A percentile compares a stretch with the other conserved stretches of the same genome.
Conservation (phyloP, 2,888 invertebrate species). For the Acanthoscelides obtectus region DNA sequence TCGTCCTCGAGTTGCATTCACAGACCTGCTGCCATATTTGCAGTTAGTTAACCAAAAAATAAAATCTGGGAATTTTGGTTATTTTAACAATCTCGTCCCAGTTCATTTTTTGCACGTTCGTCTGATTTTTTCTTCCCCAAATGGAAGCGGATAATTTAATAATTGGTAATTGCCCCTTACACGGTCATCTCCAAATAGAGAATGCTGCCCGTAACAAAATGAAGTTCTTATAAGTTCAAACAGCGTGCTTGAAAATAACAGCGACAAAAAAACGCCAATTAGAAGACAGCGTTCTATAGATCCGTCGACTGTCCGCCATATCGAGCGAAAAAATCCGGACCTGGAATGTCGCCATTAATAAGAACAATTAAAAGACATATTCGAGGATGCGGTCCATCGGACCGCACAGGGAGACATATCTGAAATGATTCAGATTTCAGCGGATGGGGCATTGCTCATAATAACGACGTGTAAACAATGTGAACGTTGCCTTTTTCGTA, state of each 20-base stretch:
- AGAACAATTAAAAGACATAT: conserved; percentile 38
- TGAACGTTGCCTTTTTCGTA: conserved; percentile 45
- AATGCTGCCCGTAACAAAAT: conserved; percentile 28
- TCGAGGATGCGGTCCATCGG: conserved; percentile 38
- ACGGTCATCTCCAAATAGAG: conserved; percentile 25
- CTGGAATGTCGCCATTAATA: conserved; percentile 38
- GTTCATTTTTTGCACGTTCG: conserved; percentile 11
- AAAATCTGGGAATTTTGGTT: too few species aligned
- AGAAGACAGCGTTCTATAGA: conserved; percentile 19
- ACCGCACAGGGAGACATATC: conserved; percentile 45
- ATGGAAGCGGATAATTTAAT: conserved; percentile 22
- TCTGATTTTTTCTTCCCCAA: conserved; percentile 12
- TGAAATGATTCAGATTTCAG: conserved; percentile 49
- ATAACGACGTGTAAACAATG: conserved; percentile 44
- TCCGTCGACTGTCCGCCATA: conserved; percentile 28
- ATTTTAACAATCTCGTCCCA: not conserved
- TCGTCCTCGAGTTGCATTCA: too few species aligned
- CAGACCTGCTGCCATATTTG: too few species aligned
- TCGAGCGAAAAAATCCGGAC: conserved; percentile 35
- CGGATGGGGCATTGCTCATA: conserved; percentile 43
- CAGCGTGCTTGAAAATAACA: conserved; percentile 24
- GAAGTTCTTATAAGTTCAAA: conserved; percentile 30
- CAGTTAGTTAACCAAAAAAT: too few species aligned
- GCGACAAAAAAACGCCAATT: conserved; percentile 6
- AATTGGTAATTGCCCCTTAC: conserved; percentile 23